Conservation (phyloP, 2,888 invertebrate genomes). For the Polymixis flavicincta region DNA sequence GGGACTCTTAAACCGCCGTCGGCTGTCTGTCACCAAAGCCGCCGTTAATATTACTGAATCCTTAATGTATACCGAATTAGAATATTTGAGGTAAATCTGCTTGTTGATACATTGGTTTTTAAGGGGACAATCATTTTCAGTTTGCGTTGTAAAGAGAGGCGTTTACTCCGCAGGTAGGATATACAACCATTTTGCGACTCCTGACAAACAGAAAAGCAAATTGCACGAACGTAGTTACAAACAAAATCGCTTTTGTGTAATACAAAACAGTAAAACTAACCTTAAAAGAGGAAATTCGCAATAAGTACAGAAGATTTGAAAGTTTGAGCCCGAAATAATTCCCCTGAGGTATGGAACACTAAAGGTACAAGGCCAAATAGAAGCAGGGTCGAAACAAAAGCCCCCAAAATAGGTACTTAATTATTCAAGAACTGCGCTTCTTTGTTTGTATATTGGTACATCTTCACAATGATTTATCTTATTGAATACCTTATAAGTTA, state of each 20-base stretch:
- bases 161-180: background rate
- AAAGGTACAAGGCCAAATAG: background rate
- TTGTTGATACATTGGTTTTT: constrained; percentile 4
- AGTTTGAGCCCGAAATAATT: constrained; percentile 19
- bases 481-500: too few relatives aligned
- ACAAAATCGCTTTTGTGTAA: background rate
- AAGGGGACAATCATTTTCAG: background rate
- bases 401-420: background rate
- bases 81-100: constrained; percentile 10
- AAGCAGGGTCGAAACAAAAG: background rate
- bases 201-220: background rate
- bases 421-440: too few relatives aligned
- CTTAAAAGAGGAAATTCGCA: constrained; percentile 12
- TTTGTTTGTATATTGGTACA: too few relatives aligned
- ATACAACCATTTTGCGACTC: background rate
- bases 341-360: constrained; percentile 1
- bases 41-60: constrained; percentile 24
- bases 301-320: constrained; percentile 5
- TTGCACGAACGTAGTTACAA: background rate
- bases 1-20: constrained; percentile 15
- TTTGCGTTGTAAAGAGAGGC: background rate
- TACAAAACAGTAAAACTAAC: constrained; percentile 9
- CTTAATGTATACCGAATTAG: constrained; percentile 32
- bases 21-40: constrained; percentile 38
- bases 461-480: too few relatives aligned